Conservation (phyloP, 2,888 invertebrate genomes). For the Acanthosepion lycidas region DNA sequence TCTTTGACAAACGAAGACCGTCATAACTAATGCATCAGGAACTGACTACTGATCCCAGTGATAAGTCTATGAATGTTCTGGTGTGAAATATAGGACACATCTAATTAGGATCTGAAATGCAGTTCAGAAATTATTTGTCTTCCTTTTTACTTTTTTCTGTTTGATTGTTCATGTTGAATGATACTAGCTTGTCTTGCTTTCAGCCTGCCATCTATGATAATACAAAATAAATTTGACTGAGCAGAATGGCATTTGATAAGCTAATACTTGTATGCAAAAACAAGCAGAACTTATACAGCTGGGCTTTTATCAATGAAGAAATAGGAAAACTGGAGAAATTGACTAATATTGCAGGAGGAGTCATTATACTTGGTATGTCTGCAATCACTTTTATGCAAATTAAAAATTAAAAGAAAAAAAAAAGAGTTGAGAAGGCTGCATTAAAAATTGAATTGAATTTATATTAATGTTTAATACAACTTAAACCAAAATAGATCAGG, state of each 20-base stretch:
- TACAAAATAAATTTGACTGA: neutral
- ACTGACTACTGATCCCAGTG: neutral
- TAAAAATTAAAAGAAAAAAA: too few relatives aligned
- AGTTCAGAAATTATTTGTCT: neutral
- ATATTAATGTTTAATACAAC: too few relatives aligned
- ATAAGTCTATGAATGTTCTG: slow-evolving; percentile 2
- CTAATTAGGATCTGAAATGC: neutral
- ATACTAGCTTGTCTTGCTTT: neutral
- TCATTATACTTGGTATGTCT: too few relatives aligned
- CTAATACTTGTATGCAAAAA: neutral
- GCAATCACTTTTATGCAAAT: too few relatives aligned
- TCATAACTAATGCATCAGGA: neutral
- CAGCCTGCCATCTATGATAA: neutral
- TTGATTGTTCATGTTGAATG: neutral
- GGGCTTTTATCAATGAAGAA: too few relatives aligned
- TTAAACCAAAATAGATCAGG: too few relatives aligned
- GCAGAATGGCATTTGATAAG: neutral
- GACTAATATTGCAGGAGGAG: too few relatives aligned
- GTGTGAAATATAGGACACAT: neutral
- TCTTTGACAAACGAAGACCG: neutral
- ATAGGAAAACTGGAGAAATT: too few relatives aligned
- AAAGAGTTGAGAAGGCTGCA: too few relatives aligned
- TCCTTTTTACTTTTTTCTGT: neutral
- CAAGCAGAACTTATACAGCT: neutral
- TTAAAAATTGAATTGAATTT: too few relatives aligned